A percentile compares a stretch with the other conserved stretches of the same genome.
These are phyloP conservation scores for Ormia ochracea DNA, from an alignment of 2,888 invertebrate species.

Conservation along the genomic window DNA sequence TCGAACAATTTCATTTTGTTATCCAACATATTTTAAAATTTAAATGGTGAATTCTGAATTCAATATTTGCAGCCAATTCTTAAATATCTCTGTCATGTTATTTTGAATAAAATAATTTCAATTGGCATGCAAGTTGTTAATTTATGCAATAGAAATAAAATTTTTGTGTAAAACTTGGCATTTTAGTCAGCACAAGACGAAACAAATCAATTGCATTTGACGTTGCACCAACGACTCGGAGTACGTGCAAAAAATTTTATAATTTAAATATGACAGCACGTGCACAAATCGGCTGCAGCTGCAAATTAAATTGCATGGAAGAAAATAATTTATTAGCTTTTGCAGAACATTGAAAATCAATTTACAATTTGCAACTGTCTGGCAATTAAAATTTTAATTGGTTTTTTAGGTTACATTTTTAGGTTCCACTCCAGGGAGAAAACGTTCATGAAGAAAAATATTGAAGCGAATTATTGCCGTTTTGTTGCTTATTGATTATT, in stretches of 20 bases:
- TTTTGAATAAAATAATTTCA: background rate
- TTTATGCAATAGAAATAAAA: background rate
- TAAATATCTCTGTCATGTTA: background rate
- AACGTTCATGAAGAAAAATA: too few relatives aligned
- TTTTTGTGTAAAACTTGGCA: background rate
- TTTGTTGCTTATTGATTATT: too few relatives aligned
- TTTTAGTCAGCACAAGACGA: background rate
- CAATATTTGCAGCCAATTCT: background rate
- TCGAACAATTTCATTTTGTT: too few relatives aligned
- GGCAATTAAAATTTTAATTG: background rate
- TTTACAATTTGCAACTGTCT: background rate
- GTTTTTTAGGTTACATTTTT: too few relatives aligned
- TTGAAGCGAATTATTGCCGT: too few relatives aligned
- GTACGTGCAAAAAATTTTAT: background rate
- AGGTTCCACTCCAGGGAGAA: too few relatives aligned
- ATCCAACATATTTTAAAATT: too few relatives aligned
- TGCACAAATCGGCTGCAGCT: conserved; percentile 15
- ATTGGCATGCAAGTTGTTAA: background rate
- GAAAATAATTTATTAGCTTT: background rate
- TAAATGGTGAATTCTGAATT: background rate
- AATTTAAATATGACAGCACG: conserved; percentile 14
- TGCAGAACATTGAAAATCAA: background rate
- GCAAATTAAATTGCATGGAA: conserved; percentile 1
- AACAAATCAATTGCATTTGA: conserved; percentile 12
- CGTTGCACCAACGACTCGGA: background rate